These are phyloP conservation scores for Sesia apiformis DNA, from an alignment of 2,888 invertebrate genomes.

Conservation along the genomic window DNA sequence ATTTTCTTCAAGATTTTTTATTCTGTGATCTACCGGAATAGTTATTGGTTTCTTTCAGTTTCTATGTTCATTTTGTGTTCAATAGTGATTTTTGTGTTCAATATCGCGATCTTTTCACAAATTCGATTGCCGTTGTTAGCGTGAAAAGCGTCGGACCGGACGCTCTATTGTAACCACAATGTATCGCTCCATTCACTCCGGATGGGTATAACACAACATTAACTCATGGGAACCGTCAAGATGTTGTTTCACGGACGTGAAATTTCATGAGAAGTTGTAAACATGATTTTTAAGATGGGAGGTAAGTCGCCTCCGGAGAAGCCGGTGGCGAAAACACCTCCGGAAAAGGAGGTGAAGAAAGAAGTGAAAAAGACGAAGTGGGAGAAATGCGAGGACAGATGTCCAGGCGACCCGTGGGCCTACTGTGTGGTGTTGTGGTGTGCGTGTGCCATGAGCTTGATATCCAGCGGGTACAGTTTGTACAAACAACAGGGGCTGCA, in stretches of 20 bases:
- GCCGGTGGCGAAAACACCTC: conserved; percentile 12
- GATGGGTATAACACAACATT: conserved; percentile 6
- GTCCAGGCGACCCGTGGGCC: conserved; percentile 55
- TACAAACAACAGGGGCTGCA: conserved; percentile 74
- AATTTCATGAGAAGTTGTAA: conserved; percentile 13
- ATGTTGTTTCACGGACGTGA: not conserved
- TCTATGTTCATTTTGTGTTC: conserved; percentile 12
- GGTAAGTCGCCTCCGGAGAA: conserved; percentile 42
- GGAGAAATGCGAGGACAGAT: conserved; percentile 50
- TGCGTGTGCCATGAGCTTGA: conserved; percentile 78
- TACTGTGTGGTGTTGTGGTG: conserved; percentile 75
- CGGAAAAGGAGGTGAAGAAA: conserved; percentile 33
- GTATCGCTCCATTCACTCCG: conserved; percentile 21
- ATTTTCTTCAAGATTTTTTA: not conserved
- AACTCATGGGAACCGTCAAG: not conserved
- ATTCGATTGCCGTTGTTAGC: conserved; percentile 18
- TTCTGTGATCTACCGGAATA: not conserved
- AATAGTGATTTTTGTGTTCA: conserved; percentile 7
- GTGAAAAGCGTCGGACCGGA: conserved; percentile 24
- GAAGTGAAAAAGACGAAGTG: conserved; percentile 36
- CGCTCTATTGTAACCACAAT: conserved; percentile 30
- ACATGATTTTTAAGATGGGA: conserved; percentile 63
- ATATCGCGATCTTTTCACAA: conserved; percentile 4
- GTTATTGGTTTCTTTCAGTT: not conserved
- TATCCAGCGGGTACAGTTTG: conserved; percentile 75